phyloP scores from a whole-genome alignment of 2,888 invertebrate species.

The Sarcophaga rosellei region DNA sequence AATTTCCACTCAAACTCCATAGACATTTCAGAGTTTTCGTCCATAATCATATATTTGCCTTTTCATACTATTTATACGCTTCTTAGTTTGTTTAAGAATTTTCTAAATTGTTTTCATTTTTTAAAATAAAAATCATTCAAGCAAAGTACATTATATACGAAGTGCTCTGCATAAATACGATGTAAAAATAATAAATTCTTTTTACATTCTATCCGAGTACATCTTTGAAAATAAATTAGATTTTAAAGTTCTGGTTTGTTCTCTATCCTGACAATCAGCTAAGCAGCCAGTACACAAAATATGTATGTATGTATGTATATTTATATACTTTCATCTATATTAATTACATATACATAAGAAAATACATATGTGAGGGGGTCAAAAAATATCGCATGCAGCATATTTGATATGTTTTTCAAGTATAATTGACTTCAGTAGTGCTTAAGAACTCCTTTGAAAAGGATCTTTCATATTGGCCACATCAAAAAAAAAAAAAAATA shows the following conservation, averaged over 20 bases:
- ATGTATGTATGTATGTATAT: neutral
- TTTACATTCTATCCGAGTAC: too few relatives aligned
- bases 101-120: neutral
- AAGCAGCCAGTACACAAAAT: neutral
- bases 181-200: too few relatives aligned
- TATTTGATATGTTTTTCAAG: conserved; percentile 2
- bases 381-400: neutral
- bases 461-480: conserved; percentile 2
- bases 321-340: neutral
- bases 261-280: too few relatives aligned
- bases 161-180: too few relatives aligned
- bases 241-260: conserved; percentile 8
- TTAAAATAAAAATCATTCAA: too few relatives aligned
- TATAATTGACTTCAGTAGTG: conserved; percentile 46
- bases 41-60: too few relatives aligned
- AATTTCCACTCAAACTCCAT: too few relatives aligned
- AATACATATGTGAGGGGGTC: too few relatives aligned
- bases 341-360: neutral
- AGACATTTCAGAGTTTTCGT: too few relatives aligned
- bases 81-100: neutral
- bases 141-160: too few relatives aligned
- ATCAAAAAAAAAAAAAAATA: neutral
- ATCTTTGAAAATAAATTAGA: neutral
- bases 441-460: conserved; percentile 30
- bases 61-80: too few relatives aligned